phyloP scores from a whole-genome alignment of 1,140 invertebrate species.

The Orius insidiosus region DNA sequence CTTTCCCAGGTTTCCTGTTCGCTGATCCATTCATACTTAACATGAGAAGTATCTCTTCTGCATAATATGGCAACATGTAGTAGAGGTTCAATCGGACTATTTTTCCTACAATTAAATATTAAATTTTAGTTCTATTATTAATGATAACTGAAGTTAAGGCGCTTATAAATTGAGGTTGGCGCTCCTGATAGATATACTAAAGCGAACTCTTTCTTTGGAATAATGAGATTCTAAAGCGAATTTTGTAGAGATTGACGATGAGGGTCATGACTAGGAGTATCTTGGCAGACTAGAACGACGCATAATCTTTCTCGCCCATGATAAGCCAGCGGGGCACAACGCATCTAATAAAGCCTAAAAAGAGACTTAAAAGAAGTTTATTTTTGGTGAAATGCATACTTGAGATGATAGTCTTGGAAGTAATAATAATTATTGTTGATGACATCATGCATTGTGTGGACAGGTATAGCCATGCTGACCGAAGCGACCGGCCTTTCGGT shows the following conservation, averaged over 20 bases:
- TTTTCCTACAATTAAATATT: no score
- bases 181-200: conserved; percentile 72
- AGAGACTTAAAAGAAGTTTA: conserved; percentile 11
- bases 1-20: conserved; percentile 17
- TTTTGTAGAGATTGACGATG: conserved; percentile 38
- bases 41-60: conserved; percentile 59
- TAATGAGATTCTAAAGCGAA: conserved; percentile 47
- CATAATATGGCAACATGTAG: conserved; percentile 70
- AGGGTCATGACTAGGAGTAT: conserved; percentile 38
- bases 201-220: conserved; percentile 50
- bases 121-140: no score
- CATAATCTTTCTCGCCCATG: conserved; percentile 65
- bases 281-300: conserved; percentile 66
- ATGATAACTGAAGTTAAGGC: conserved; percentile 40
- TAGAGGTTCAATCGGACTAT: conserved; percentile 14
- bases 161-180: conserved; percentile 62
- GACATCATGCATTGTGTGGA: conserved; percentile 70
- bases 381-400: conserved; percentile 34
- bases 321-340: conserved; percentile 53
- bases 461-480: conserved; percentile 68
- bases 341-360: conserved; percentile 53
- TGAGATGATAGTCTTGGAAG: conserved; percentile 83
- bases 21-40: conserved; percentile 82
- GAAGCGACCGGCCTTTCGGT: conserved; percentile 60
- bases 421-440: conserved; percentile 75